A percentile compares a stretch with the other conserved stretches of the same genome.
These are phyloP conservation scores for Taeniopygia guttata DNA, from an alignment of 2,797 vertebrate genomes.

Conservation along the genomic window DNA sequence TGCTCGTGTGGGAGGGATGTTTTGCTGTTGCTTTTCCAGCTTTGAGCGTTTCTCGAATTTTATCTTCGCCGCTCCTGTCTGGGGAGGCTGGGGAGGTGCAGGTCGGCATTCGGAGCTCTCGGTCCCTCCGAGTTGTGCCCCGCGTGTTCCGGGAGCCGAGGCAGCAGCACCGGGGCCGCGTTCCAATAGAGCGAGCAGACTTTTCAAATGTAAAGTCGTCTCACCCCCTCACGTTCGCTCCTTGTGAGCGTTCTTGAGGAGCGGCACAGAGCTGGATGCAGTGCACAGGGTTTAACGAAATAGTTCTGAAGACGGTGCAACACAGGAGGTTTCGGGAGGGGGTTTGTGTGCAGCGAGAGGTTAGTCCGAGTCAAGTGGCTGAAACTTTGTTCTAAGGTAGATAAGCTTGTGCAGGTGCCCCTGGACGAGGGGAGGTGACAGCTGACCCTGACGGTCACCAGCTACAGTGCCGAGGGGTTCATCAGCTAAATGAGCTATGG, in stretches of 20 bases:
- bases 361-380: neutral
- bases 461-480: neutral
- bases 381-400: neutral
- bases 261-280: neutral
- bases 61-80: neutral
- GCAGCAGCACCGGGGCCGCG: neutral
- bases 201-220: neutral
- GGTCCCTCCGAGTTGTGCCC: neutral
- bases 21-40: conserved; percentile 35
- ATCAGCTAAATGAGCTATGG: neutral
- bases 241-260: neutral
- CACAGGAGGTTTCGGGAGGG: neutral
- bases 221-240: rapidly evolving
- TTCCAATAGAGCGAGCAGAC: neutral
- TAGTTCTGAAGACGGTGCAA: neutral
- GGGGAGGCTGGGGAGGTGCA: neutral
- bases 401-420: neutral
- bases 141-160: neutral
- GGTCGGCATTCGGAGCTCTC: neutral
- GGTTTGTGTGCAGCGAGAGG: neutral
- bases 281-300: neutral
- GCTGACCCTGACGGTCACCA: neutral
- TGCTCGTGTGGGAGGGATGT: conserved; percentile 19
- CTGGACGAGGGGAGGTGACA: neutral
- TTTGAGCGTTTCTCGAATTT: neutral